phyloP scores from a whole-genome alignment of 2,113 vertebrate species.

The Rhinogobius similis region DNA sequence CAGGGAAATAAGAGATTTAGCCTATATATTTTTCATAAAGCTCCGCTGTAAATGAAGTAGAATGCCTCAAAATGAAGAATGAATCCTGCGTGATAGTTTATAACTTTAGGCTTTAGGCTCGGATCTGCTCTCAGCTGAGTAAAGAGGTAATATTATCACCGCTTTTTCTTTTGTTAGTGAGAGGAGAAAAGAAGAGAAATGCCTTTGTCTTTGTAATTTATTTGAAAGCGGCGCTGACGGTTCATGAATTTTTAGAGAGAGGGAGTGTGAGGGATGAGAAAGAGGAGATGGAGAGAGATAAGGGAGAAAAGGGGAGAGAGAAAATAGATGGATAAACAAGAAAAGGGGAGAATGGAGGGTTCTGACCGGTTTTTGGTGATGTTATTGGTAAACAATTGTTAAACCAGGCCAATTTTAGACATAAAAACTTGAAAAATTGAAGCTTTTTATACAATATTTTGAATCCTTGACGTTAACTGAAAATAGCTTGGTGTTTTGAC shows the following conservation, averaged over 20 bases:
- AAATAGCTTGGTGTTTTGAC: too few relatives aligned
- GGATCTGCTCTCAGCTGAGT: constrained; percentile 43
- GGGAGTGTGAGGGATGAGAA: constrained; percentile 26
- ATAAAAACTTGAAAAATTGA: too few relatives aligned
- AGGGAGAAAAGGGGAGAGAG: too few relatives aligned
- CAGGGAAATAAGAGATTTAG: constrained; percentile 16
- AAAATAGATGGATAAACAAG: too few relatives aligned
- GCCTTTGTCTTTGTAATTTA: constrained; percentile 39
- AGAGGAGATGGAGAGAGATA: too few relatives aligned
- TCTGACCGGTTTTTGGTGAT: too few relatives aligned
- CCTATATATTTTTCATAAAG: constrained; percentile 26
- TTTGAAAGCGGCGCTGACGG: constrained; percentile 23
- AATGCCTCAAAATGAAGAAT: constrained; percentile 51
- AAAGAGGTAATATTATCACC: constrained; percentile 28
- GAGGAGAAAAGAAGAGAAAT: constrained; percentile 28
- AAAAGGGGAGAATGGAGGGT: too few relatives aligned
- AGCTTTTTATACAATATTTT: too few relatives aligned
- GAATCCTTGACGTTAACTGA: too few relatives aligned
- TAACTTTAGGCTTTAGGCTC: constrained; percentile 16
- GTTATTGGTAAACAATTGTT: too few relatives aligned
- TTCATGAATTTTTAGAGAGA: constrained; percentile 24
- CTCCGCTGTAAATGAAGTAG: constrained; percentile 9
- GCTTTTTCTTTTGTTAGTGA: constrained; percentile 1
- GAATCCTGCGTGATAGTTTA: constrained; percentile 31
- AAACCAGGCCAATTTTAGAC: too few relatives aligned